phyloP scores from a whole-genome alignment of 2,888 invertebrate species.

The Monochamus alternatus region DNA sequence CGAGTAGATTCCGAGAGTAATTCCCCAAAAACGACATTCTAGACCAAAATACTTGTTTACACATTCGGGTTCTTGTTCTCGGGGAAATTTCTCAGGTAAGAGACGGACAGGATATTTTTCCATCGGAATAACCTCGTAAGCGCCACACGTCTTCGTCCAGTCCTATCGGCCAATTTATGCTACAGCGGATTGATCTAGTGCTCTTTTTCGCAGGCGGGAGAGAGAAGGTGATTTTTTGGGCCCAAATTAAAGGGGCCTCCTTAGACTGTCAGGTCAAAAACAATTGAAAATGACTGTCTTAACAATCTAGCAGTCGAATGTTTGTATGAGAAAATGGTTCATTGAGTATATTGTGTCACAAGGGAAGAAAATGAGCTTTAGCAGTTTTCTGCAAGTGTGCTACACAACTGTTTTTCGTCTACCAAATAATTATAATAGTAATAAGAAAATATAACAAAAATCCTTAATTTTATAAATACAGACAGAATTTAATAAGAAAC shows the following conservation, averaged over 20 bases:
- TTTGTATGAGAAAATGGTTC: too few relatives aligned
- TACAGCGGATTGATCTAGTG: constrained; percentile 25
- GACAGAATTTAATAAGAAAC: too few relatives aligned
- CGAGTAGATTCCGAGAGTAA: background rate
- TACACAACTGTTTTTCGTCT: too few relatives aligned
- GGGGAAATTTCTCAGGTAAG: constrained; percentile 20
- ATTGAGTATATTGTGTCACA: too few relatives aligned
- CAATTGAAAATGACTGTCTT: background rate
- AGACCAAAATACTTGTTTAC: constrained; percentile 7
- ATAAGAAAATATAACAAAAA: too few relatives aligned
- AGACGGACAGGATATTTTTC: constrained; percentile 21
- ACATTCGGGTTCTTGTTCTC: background rate
- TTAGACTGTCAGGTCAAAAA: background rate
- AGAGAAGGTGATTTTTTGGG: constrained; percentile 1
- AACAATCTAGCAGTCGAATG: too few relatives aligned
- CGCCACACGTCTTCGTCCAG: constrained; percentile 8
- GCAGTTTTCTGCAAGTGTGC: too few relatives aligned
- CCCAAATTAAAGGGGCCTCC: background rate
- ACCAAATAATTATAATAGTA: too few relatives aligned
- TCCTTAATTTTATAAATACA: too few relatives aligned
- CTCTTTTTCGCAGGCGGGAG: background rate
- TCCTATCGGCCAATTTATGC: constrained; percentile 25
- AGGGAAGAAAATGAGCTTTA: too few relatives aligned
- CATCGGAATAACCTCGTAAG: constrained; percentile 23
- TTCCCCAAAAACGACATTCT: background rate